Conservation (phyloP, 2,113 vertebrate species). For the Typhlomys cinereus region DNA sequence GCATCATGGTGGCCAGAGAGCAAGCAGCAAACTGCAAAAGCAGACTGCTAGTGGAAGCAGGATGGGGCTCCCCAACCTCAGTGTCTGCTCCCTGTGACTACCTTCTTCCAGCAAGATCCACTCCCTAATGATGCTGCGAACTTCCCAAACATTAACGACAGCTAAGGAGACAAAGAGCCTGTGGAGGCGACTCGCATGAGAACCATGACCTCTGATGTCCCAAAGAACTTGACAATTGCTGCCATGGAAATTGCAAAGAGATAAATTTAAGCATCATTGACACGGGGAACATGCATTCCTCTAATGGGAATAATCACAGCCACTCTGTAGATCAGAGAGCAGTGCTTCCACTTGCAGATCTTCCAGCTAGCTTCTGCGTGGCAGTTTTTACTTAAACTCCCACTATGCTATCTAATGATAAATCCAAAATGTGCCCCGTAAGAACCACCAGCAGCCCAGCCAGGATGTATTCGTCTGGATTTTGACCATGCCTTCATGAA, state of each 20-base stretch:
- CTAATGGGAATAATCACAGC: neutral
- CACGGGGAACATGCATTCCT: neutral
- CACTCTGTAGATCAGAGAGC: slow-evolving; percentile 23
- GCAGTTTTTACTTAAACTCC: neutral
- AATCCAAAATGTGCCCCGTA: neutral
- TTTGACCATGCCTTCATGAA: neutral
- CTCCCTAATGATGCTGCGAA: too few relatives aligned
- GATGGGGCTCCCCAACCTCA: too few relatives aligned
- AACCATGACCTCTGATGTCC: neutral
- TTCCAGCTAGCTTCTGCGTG: neutral
- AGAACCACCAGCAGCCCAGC: slow-evolving; percentile 27
- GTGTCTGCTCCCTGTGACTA: too few relatives aligned
- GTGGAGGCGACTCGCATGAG: too few relatives aligned
- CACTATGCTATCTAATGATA: neutral
- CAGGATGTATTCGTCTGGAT: neutral
- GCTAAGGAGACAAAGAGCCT: too few relatives aligned
- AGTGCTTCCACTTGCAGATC: neutral
- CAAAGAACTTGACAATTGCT: neutral
- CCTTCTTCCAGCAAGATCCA: too few relatives aligned
- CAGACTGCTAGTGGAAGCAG: too few relatives aligned
- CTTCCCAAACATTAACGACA: too few relatives aligned
- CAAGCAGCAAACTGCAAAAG: too few relatives aligned
- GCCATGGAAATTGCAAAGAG: neutral
- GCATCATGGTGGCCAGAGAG: too few relatives aligned
- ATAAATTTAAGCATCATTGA: neutral